Base-by-base conservation (phyloP, 2,888 invertebrate species). In the Ectemnius cavifrons region DNA sequence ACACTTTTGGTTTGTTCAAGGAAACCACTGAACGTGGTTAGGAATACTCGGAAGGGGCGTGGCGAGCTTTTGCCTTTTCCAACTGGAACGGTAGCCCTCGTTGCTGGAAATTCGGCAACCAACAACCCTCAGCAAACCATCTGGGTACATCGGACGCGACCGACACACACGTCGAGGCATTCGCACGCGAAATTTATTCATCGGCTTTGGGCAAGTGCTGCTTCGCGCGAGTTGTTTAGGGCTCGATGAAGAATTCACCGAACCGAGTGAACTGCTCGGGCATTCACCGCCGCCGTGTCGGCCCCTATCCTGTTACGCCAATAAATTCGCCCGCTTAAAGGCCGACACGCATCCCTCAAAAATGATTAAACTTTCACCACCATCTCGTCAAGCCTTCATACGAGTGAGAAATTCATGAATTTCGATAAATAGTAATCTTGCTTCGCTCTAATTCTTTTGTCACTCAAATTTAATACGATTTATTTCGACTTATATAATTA, bases 171-270 rank as follows among this genome's bases (percentile, higher is more conserved):
- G 37, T 37, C 37, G 37, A 80, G 75, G 73, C 79, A 82, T 84
- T 86, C 81, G 81, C 84, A 81, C 82, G 80, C 78, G 82, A 85
- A 86, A 86, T 87, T 87, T 87, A 87, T 87, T 86, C 86, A 85
- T 83, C 83, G 84, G 72, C 67, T 65, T 63, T 59, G 62, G 66
- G 72, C 73, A 75, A 73, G 65, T 69, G 56, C 70, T 62, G 56
- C 72, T 78, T 75, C 78, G 72, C 79, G 78, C 78, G 72, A 67
- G 70, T 74, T 79, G 79, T 79, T 79, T 79, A 73, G 79, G 70
- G 73, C 73, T 73, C 77, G 73, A 80, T 77, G 79, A 80, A 79
- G 79, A 79, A 79, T 79, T 73, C 73, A 79, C 68, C 69, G 76
- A 76, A 58, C 76, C 67, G 52, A 57, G 71, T 56, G 71, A 77